Conservation (phyloP, 2,888 invertebrate species). For the Anticlea derivata region DNA sequence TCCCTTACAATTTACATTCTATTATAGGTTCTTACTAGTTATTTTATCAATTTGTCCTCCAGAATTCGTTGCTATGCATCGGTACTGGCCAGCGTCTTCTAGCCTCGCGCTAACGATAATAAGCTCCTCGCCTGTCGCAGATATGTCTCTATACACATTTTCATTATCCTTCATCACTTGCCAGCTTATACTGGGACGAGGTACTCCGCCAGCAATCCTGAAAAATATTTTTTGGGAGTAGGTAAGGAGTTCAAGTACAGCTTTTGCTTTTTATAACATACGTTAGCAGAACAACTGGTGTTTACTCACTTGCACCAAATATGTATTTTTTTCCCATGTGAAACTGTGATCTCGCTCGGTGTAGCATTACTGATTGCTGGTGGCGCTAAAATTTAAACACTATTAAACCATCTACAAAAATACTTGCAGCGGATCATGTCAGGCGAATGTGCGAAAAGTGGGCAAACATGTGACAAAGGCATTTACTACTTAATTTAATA, state of each 20-base stretch:
- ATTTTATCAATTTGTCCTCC: not conserved
- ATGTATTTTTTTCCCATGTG: not conserved
- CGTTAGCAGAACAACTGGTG: not conserved
- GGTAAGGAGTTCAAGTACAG: no score
- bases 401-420: no score
- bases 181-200: constrained; percentile 15
- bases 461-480: no score
- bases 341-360: not conserved
- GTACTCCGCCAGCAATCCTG: constrained; percentile 15
- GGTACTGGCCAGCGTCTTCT: constrained; percentile 16
- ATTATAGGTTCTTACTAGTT: constrained; percentile 1
- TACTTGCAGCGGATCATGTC: no score
- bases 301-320: constrained; percentile 15
- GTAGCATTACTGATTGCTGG: not conserved
- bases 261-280: no score
- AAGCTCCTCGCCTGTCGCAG: constrained; percentile 9
- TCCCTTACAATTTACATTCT: no score
- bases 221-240: not conserved
- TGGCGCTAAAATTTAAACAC: not conserved
- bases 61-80: constrained; percentile 10
- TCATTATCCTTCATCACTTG: not conserved
- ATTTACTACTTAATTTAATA: no score
- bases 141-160: not conserved
- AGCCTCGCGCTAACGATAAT: not conserved
- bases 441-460: no score